These are phyloP conservation scores for Patella depressa DNA, from an alignment of 2,888 invertebrate genomes.

Conservation along the genomic window DNA sequence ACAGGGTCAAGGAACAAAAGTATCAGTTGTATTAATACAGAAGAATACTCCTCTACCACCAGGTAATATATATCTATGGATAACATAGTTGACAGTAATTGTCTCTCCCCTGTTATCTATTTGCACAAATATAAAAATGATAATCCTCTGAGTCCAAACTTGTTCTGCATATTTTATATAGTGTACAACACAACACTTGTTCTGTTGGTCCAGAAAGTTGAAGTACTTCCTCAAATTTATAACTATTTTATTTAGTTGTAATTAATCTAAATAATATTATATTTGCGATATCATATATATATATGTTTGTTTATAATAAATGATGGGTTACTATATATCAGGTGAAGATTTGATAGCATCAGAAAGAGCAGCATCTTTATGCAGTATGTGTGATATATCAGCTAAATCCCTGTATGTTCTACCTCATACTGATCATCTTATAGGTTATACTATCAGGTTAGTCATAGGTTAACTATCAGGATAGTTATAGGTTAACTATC, in stretches of 20 bases:
- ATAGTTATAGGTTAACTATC: background rate
- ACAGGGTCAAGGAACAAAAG: constrained; percentile 73
- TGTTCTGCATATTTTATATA: no score
- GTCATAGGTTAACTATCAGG: background rate
- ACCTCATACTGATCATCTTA: constrained; percentile 87
- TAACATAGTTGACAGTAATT: no score
- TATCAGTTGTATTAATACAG: constrained; percentile 93
- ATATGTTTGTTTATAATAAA: no score
- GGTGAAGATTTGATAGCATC: constrained; percentile 80
- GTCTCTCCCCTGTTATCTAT: no score
- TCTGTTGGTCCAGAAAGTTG: background rate
- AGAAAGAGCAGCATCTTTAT: constrained; percentile 91
- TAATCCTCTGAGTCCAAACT: no score
- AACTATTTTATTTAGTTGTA: background rate
- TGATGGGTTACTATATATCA: constrained; percentile 14
- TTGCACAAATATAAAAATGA: no score
- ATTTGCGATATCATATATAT: background rate
- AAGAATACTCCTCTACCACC: constrained; percentile 79
- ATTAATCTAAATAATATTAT: constrained; percentile 5
- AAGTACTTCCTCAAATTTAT: background rate
- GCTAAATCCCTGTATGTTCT: constrained; percentile 93
- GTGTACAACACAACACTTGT: no score
- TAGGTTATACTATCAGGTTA: constrained; percentile 78
- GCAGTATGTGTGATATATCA: constrained; percentile 91
- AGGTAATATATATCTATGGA: constrained; percentile 42